These are phyloP conservation scores for Geotrupes spiniger DNA, from an alignment of 2,888 invertebrate genomes.

Conservation along the genomic window DNA sequence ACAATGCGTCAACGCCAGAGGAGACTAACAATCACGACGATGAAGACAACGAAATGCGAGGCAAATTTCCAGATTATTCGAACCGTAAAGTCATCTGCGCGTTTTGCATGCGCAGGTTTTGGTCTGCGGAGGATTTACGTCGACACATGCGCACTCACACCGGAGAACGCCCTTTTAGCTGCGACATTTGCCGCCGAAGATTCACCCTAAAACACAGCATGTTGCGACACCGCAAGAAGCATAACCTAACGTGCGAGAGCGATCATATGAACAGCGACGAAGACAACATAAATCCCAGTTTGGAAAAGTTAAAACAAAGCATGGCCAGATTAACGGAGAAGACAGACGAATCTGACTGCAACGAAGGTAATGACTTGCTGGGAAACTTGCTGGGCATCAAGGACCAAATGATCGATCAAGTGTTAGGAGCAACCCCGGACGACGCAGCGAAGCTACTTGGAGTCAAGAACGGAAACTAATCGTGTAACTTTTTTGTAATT, in stretches of 20 bases:
- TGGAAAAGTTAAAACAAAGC: slow-evolving; percentile 50
- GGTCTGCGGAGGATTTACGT: slow-evolving; percentile 91
- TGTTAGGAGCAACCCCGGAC: slow-evolving; percentile 76
- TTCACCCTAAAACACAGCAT: slow-evolving; percentile 94
- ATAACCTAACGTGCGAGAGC: slow-evolving; percentile 51
- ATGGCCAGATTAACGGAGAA: slow-evolving; percentile 49
- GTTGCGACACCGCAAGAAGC: slow-evolving; percentile 90
- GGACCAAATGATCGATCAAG: slow-evolving; percentile 81
- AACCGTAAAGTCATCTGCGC: slow-evolving; percentile 88
- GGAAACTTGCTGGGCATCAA: slow-evolving; percentile 86
- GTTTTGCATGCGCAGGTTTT: slow-evolving; percentile 89
- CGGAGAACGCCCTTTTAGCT: slow-evolving; percentile 88
- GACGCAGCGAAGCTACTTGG: slow-evolving; percentile 87
- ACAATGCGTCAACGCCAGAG: slow-evolving; percentile 53
- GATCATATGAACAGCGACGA: slow-evolving; percentile 51
- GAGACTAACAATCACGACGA: slow-evolving; percentile 56
- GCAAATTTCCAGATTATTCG: slow-evolving; percentile 82
- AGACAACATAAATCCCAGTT: slow-evolving; percentile 33
- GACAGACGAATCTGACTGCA: slow-evolving; percentile 51
- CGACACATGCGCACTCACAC: slow-evolving; percentile 94
- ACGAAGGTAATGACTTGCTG: slow-evolving; percentile 72
- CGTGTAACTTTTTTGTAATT: slow-evolving; percentile 16
- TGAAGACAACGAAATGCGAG: slow-evolving; percentile 69
- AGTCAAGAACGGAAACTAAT: slow-evolving; percentile 56
- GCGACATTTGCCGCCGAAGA: slow-evolving; percentile 81